A percentile compares a stretch with the other conserved stretches of the same genome.
Evolutionary conservation across 2,113 vertebrate species (phyloP).

Genomic region (Isichthys henryi): DNA sequence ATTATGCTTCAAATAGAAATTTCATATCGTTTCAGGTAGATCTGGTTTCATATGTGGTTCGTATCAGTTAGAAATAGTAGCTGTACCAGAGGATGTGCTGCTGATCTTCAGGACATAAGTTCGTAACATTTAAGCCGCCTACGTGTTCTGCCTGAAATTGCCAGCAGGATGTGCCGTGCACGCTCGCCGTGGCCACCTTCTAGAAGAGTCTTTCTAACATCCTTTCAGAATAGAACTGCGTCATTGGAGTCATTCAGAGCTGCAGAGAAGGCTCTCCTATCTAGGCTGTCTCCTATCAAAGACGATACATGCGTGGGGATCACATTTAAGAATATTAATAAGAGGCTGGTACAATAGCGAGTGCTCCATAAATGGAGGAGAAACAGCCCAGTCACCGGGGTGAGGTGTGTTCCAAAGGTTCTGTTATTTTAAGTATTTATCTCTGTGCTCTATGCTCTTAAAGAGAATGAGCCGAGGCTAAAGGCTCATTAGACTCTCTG

Average conservation of each 20-base stretch:
- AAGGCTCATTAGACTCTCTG: background rate
- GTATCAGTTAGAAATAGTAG: background rate
- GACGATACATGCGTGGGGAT: background rate
- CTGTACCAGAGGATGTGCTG: background rate
- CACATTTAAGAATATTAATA: conserved; percentile 9
- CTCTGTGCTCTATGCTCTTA: background rate
- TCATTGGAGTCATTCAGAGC: background rate
- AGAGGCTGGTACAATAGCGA: background rate
- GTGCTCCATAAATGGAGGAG: background rate
- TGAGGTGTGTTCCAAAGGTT: background rate
- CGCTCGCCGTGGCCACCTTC: background rate
- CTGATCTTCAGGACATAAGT: background rate
- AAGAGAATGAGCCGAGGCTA: background rate
- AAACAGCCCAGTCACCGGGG: background rate
- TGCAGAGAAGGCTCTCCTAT: background rate
- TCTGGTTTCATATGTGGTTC: background rate
- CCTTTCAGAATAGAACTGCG: background rate
- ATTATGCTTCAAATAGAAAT: background rate
- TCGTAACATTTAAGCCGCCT: background rate
- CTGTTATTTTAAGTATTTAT: background rate
- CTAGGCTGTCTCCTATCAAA: background rate
- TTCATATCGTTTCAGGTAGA: background rate
- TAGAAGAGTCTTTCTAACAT: background rate
- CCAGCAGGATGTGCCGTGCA: background rate
- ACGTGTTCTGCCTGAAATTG: background rate